Percentiles rank a stretch among this genome's conserved stretches.
Conservation (phyloP, 2,797 vertebrate genomes). For the Amblyopsis hoosieri region DNA sequence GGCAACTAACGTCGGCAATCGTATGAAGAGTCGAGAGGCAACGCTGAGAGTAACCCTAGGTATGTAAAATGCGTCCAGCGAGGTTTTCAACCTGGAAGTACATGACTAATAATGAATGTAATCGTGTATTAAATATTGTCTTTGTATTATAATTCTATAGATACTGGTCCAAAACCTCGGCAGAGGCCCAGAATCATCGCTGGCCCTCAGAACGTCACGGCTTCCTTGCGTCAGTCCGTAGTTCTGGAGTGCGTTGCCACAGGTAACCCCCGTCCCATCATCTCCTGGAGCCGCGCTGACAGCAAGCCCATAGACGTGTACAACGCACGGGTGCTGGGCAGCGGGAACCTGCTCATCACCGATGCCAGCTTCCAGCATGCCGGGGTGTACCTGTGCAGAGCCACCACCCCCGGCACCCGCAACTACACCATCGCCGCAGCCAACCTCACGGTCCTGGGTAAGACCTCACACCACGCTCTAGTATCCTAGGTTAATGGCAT, state of each 20-base stretch:
- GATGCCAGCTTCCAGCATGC: slow-evolving; percentile 85
- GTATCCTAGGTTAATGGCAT: not conserved
- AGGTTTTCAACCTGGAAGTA: not conserved
- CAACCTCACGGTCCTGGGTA: slow-evolving; percentile 89
- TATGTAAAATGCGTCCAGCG: slow-evolving; percentile 49
- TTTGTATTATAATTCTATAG: slow-evolving; percentile 62
- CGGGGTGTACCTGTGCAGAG: slow-evolving; percentile 90
- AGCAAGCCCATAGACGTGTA: slow-evolving; percentile 96
- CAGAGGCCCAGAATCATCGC: slow-evolving; percentile 89
- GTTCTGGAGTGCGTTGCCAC: slow-evolving; percentile 93
- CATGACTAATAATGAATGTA: not conserved
- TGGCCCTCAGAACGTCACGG: slow-evolving; percentile 89
- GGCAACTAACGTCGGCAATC: slow-evolving; percentile 81
- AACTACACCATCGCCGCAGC: slow-evolving; percentile 92
- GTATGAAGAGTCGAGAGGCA: slow-evolving; percentile 86
- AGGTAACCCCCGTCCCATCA: slow-evolving; percentile 91
- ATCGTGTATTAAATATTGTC: not conserved
- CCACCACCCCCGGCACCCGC: slow-evolving; percentile 92
- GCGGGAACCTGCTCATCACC: slow-evolving; percentile 91
- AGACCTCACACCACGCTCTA: slow-evolving; percentile 2
- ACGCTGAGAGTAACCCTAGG: slow-evolving; percentile 85
- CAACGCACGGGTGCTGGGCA: slow-evolving; percentile 91
- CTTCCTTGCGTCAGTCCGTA: slow-evolving; percentile 85
- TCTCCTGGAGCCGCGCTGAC: slow-evolving; percentile 95
- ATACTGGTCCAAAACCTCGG: slow-evolving; percentile 67